These are phyloP conservation scores for Acromyrmex charruanus DNA, from an alignment of 1,140 invertebrate genomes.

Conservation along the genomic window DNA sequence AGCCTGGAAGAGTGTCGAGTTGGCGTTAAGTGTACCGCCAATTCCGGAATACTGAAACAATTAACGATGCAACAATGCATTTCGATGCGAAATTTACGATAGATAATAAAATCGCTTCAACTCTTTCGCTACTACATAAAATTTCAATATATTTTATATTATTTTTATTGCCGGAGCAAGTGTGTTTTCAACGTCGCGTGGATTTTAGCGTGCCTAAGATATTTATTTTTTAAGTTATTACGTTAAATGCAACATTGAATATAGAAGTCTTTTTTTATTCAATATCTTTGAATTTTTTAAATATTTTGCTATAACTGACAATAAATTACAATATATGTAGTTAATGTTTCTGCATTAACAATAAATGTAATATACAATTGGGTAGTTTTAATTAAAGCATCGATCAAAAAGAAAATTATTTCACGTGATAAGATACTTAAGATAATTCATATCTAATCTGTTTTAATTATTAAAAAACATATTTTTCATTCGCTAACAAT, in stretches of 20 bases:
- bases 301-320: background rate
- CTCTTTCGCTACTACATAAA: background rate
- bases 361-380: background rate
- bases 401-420: background rate
- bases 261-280: background rate
- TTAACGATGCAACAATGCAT: background rate
- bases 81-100: background rate
- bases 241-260: background rate
- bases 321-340: background rate
- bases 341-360: background rate
- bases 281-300: background rate
- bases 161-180: background rate
- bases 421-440: background rate
- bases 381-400: background rate
- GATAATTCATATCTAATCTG: constrained; percentile 22
- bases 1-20: background rate
- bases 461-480: background rate
- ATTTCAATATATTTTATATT: background rate
- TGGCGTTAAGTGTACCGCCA: background rate
- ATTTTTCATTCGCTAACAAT: constrained; percentile 28
- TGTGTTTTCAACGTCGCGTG: background rate
- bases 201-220: background rate
- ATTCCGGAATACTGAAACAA: constrained; percentile 18
- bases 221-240: background rate
- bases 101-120: background rate